Base-by-base conservation (phyloP, 1,140 invertebrate genomes). In the Epicauta chinensis region DNA sequence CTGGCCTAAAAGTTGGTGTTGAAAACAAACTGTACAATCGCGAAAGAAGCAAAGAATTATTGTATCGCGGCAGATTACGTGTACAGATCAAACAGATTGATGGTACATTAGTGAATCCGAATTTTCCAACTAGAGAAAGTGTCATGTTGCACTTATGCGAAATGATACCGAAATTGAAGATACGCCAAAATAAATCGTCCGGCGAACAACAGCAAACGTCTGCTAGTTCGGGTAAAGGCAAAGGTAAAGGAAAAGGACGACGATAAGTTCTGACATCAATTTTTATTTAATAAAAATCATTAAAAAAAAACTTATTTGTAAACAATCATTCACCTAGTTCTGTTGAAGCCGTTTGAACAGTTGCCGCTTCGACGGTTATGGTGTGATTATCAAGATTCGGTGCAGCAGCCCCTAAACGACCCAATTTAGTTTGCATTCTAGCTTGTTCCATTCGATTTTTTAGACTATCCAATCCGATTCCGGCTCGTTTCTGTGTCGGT, bases 21-120 rank as follows among this genome's bases (percentile, higher is more conserved):
- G 93, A 98, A 76, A 94, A 95, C 65, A 98, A 98, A 75, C 74
- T 91, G 4, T 95, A 98, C 69, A 82, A 87, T n/a, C 77, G 91
- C 34, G 96, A 98, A 71, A 75, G 81, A 37, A 94, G 93, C 67
- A 91, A 92, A 72, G 92, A 97, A 74, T 70, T 85, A 6, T 69
- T 85, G 11, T 84, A 81, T 58, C 78, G 90, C 58, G 95, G 96
- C 2, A 77, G 96, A 39, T 86, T 99, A 49, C 75, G 93, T 49
- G 85, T 98, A 0, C 93, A 97, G 66, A 72, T 98, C 14, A 93
- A 86, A 71, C 89, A 95, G 68, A 91, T 96, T 65, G 90, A 97
- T 76, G 93, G 93, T 0, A 78, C 81, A 16, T 80, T 84, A 5
- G 66, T 83, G 2, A 86, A 87, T 66, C 66, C 79, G 1, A 78